Base-by-base conservation (phyloP, 2,113 vertebrate genomes). In the cattle (Bos taurus) region DNA sequence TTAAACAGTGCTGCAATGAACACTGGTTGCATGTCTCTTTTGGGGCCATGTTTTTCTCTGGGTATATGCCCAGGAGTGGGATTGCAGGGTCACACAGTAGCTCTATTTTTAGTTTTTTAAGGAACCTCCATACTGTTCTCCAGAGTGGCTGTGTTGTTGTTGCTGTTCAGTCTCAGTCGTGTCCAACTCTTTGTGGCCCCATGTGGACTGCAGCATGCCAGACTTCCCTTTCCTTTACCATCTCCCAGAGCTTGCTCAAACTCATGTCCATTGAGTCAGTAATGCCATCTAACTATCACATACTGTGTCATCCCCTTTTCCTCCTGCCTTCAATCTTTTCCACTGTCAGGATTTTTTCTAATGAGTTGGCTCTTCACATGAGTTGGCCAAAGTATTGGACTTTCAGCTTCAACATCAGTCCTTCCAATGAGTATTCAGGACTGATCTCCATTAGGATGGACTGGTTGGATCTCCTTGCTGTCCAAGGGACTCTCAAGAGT, bases 361-460 rank as follows among this genome's bases (percentile, higher is more conserved):
- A 0, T 71, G 67, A 71, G 19, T 3, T 17, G 9, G 0, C 19
- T 21, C 19, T 71, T 71, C 0, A 2, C 19, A 71, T 12, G 2
- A 71, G 67, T 10, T 71, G n/a, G n/a, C 67, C 67, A 71, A 23
- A 71, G 67, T 23, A 40, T 3, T 71, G 9, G 5, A 36, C 36
- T 36, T 71, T 23, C 10, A 23, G 67, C 10, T 71, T 40, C 4
- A 40, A 19, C 67, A 71, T 71, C 67, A 71, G 5, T 71, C 10
- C 21, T 71, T 71, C n/a, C 19, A 23, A 11, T 23, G n/a, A 40
- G 36, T 5, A 12, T 11, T 12, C 10, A 71, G 67, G n/a, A 71
- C n/a, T 43, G 43, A 43, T 43, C 1, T 60, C 59, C 59, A 28
- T 60, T 60, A 60, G 59, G 26, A 60, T 14, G 59, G 0, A 67